Base-by-base conservation (phyloP, 2,888 invertebrate genomes). In the Schrankia costaestrigalis region DNA sequence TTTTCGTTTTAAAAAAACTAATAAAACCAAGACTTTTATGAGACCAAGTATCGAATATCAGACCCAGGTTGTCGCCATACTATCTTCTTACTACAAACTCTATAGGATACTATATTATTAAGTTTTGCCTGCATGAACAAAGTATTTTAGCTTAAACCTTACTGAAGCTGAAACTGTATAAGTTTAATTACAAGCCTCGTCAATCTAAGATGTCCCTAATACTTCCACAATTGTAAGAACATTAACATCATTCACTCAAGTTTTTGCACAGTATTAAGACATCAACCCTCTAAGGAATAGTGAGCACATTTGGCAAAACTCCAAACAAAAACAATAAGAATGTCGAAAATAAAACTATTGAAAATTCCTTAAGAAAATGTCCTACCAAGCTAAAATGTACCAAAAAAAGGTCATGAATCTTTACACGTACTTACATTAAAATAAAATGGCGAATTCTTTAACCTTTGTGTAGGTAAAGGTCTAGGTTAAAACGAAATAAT, bases 271-370 rank as follows among this genome's bases (percentile, higher is more conserved):
- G 28, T 63, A 60, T 71, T 63, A 59, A 71, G 67, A 69, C 78
- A 81, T 79, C 73, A 75, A 79, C 78, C 76, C 75, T 62, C 49
- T 22, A 46, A 55, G 58, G 56, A 70, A 67, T 68, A 64, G 65
- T 69, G 68, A 68, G 74, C 60, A 75, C 76, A 78, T 81, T 81
- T 81, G 80, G 80, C 73, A 35, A 34, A 5, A 37, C 23, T 67
- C 82, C 81, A 80, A 75, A 54, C 52, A 66, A 75, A 79, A 78
- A 77, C 70, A 78, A 75, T 71, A 65, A 70, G 59, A 67, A 56
- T 58, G 57, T 55, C 48, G 65, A 70, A 71, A 69, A 71, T 64
- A 68, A 66, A 64, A 65, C 68, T 64, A 71, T 67, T 62, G 65
- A 70, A 68, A 71, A 68, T 63, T 71, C 64, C 61, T 70, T 63